A percentile compares a stretch with the other conserved stretches of the same genome.
Evolutionary conservation across 2,888 invertebrate species (phyloP).

Genomic region (Steinernema scapterisci): DNA sequence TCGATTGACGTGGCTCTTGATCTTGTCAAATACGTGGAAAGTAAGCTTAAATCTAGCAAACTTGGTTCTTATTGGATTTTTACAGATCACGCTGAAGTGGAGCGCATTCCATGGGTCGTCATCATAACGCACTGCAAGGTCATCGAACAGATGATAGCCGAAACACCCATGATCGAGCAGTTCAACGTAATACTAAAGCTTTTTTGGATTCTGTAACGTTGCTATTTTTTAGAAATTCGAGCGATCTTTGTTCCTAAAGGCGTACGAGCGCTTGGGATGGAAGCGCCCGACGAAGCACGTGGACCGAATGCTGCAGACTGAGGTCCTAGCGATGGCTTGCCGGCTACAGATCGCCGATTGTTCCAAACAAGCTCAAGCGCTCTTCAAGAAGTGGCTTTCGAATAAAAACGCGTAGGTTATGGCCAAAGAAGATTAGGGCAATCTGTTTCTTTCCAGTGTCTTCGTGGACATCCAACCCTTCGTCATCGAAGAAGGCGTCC

Average conservation of each 20-base stretch:
- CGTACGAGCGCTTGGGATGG: conserved; percentile 55
- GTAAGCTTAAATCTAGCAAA: conserved; percentile 35
- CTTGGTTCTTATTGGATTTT: neutral
- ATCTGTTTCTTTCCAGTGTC: conserved; percentile 39
- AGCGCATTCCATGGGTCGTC: conserved; percentile 56
- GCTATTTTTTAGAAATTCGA: conserved; percentile 52
- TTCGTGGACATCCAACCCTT: conserved; percentile 50
- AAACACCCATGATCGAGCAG: conserved; percentile 38
- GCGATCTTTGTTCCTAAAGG: conserved; percentile 46
- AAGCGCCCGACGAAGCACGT: conserved; percentile 40
- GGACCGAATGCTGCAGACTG: conserved; percentile 43
- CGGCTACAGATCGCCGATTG: conserved; percentile 52
- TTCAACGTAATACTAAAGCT: conserved; percentile 50
- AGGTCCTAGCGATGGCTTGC: conserved; percentile 50
- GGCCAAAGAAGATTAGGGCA: neutral
- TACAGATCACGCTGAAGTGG: conserved; percentile 45
- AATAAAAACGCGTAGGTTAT: conserved; percentile 39
- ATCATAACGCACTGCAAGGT: conserved; percentile 48
- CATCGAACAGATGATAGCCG: conserved; percentile 52
- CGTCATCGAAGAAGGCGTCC: conserved; percentile 53
- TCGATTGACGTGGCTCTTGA: conserved; percentile 50
- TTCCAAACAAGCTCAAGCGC: conserved; percentile 43
- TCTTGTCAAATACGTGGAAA: conserved; percentile 51
- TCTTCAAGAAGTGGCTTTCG: conserved; percentile 49
- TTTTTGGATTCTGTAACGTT: no score